Conservation (phyloP, 1,140 invertebrate genomes). For the Brachionus asplanchnoidis region DNA sequence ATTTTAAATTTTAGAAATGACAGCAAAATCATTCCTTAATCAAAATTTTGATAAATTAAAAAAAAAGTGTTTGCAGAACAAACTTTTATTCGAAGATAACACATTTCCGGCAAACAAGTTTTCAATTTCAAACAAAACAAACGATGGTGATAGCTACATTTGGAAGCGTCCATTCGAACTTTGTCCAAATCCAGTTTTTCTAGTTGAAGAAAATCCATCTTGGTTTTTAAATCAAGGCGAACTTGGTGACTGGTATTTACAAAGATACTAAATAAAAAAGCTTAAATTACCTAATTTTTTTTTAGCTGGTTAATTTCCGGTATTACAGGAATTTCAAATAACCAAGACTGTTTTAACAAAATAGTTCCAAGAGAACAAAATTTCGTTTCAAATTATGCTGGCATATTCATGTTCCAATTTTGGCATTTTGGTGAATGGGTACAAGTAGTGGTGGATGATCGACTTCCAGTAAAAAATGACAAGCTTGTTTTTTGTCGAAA, state of each 20-base stretch:
- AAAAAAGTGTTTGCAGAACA: conserved; percentile 5
- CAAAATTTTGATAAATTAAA: not conserved
- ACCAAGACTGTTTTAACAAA: not conserved
- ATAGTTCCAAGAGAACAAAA: conserved; percentile 38
- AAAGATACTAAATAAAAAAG: not conserved
- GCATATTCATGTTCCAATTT: conserved; percentile 55
- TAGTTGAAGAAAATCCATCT: not conserved
- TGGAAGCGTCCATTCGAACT: conserved; percentile 32
- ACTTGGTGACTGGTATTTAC: conserved; percentile 1
- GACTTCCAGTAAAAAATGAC: conserved; percentile 49
- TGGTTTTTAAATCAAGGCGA: conserved; percentile 6
- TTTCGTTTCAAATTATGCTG: conserved; percentile 44
- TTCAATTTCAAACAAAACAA: not conserved
- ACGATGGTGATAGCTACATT: not conserved
- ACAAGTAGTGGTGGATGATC: conserved; percentile 58
- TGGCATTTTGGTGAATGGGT: conserved; percentile 60
- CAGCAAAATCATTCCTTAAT: not conserved
- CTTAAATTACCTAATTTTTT: not conserved
- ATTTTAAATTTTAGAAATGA: not conserved
- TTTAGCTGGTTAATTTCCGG: conserved; percentile 36
- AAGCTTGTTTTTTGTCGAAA: conserved; percentile 47
- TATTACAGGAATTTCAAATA: not conserved
- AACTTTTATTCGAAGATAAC: not conserved
- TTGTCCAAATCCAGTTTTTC: not conserved
- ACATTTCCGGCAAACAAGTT: conserved; percentile 10